Base-by-base conservation (phyloP, 2,113 vertebrate genomes). In the Chauna torquata region DNA sequence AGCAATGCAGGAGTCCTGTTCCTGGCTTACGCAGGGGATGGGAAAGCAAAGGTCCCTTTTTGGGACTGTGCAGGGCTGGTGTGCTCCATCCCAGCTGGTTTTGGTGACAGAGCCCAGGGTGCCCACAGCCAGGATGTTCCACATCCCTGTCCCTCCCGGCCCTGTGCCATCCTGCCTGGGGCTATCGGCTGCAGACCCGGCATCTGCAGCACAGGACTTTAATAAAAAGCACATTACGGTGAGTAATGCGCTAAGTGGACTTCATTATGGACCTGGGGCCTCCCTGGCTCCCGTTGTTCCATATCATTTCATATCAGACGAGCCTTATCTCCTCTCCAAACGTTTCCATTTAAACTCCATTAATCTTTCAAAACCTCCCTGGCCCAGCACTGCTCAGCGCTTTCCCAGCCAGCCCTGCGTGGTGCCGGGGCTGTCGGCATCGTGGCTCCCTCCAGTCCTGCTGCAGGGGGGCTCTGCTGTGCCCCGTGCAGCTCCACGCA, bases 321-420 rank as follows among this genome's bases (percentile, higher is more conserved):
- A 95, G 95, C 92, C 96, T 97, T 97, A 97, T 97, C 97, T 97
- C 86, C 91, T 85, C 92, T 97, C 95, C 94, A 85, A 97, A 96
- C 16, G 42, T 75, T 95, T 97, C 96, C 91, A 95, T 97, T 97
- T 97, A 97, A 97, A 96, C 92, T 93, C 94, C 59, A 97, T 97
- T 97, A 93, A 97, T 97, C 97, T 97, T 79, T 87, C 82, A 90
- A 77, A 96, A 88, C 71, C 90, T 88, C 82, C 49, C 88, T 19
- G 68, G 59, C 54, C 59, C 68, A 27, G 45, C 2, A 9, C 92
- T 58, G 76, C 77, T 2, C 14, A 70, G 64, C 2, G 1, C 32
- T 93, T 93, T 81, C 79, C 65, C 80, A 30, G 61, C 14, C 66
- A 42, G 82, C 70, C 59, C 82, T 55, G 80, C 24, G 0, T 17